Base-by-base conservation (phyloP, 1,140 invertebrate species). In the Ganaspis sp. region DNA sequence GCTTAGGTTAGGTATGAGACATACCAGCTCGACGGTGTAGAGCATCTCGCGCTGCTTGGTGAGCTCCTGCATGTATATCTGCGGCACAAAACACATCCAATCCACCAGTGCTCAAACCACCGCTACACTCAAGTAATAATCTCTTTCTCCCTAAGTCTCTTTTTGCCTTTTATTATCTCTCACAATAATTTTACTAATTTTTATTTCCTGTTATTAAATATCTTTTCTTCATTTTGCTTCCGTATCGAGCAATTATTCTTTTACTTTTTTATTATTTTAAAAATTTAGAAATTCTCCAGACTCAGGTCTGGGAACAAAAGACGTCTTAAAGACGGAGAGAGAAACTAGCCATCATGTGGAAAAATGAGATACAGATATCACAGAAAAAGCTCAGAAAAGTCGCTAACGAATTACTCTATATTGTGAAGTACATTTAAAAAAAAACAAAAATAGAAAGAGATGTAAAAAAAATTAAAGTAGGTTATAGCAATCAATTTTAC, bases 21-120 rank as follows among this genome's bases (percentile, higher is more conserved):
- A 93, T 95, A 96, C 95, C 95, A 96, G 92, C 93, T 96, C 95
- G 89, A 95, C 95, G 91, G 95, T 95, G 92, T 96, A 94, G 90
- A 96, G 93, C 92, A 96, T 93, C 92, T 96, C 95, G 92, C 95
- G 94, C 91, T 96, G 95, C 93, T 96, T 96, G 92, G 94, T 96
- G 92, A 97, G 94, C 94, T 97, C 96, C 92, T 96, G 95, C 92
- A 95, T 95, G 93, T 95, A 95, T 91, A 95, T 95, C 94, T 96
- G 94, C 92, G 93, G 92, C 90, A 90, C 87, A 91, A 91, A 90
- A 90, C 88, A 91, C 86, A 90, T 89, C 88, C 88, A 91, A 86
- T 91, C 88, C 89, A 91, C 90, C 88, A 91, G 88, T 91, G 89
- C 87, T 91, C 88, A 89, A 89, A 90, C 86, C 85, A 87, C 85